Conservation (phyloP, 2,888 invertebrate species). For the Tyria jacobaeae region DNA sequence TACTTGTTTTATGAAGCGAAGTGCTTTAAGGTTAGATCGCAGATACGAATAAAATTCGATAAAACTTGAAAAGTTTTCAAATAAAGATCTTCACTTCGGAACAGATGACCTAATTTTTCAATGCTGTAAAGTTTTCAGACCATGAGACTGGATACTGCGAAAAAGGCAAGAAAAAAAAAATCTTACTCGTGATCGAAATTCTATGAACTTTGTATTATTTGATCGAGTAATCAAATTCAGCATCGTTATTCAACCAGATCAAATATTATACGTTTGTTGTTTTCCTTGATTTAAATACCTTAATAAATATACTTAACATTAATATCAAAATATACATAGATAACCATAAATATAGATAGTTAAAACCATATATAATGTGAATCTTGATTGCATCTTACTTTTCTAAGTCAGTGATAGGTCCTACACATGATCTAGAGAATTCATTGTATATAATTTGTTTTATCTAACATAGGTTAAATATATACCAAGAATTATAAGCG, state of each 20-base stretch:
- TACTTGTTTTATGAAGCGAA: slow-evolving; percentile 39
- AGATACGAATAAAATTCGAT: slow-evolving; percentile 51
- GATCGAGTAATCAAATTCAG: background rate
- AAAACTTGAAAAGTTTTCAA: slow-evolving; percentile 60
- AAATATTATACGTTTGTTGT: too few species aligned
- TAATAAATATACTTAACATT: too few species aligned
- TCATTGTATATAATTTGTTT: background rate
- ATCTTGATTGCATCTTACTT: too few species aligned
- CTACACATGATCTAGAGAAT: background rate
- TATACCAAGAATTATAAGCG: background rate
- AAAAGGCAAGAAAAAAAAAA: background rate
- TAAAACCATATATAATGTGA: too few species aligned
- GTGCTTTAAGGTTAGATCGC: slow-evolving; percentile 41
- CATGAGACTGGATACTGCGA: slow-evolving; percentile 37
- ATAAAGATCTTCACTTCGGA: slow-evolving; percentile 62
- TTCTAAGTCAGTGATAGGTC: background rate
- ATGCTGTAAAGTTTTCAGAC: slow-evolving; percentile 51
- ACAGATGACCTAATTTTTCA: slow-evolving; percentile 63
- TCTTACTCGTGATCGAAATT: background rate
- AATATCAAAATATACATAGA: too few species aligned
- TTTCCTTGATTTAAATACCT: too few species aligned
- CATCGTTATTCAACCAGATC: background rate
- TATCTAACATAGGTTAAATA: background rate
- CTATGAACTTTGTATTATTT: background rate
- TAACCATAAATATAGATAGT: too few species aligned